phyloP scores from a whole-genome alignment of 1,140 invertebrate species.

The Stegodyphus dumicola region DNA sequence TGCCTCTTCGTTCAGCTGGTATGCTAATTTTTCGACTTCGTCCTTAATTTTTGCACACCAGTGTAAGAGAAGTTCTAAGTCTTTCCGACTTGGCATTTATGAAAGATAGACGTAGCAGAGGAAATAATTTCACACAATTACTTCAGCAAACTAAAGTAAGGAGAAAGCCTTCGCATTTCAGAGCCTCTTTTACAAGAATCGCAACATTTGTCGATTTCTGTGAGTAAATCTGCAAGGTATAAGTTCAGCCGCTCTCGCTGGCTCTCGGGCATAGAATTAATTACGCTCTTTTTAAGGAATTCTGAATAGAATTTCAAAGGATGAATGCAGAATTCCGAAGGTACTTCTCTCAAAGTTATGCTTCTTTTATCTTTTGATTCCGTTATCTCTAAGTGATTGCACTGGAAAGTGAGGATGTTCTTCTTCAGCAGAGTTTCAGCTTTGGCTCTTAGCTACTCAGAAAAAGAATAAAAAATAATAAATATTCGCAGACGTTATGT shows the following conservation, averaged over 20 bases:
- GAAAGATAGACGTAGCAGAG: no score
- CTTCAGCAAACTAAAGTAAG: neutral
- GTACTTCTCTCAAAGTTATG: neutral
- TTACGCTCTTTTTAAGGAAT: neutral
- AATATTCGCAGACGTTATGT: neutral
- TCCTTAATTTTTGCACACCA: no score
- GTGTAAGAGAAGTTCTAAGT: no score
- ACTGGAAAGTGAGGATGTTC: conserved; percentile 1
- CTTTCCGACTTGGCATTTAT: no score
- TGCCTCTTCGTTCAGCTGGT: no score
- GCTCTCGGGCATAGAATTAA: conserved; percentile 11
- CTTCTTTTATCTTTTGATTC: neutral
- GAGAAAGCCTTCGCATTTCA: neutral
- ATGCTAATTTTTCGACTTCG: no score
- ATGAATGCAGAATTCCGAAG: conserved; percentile 10
- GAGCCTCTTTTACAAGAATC: conserved; percentile 10
- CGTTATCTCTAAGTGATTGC: neutral
- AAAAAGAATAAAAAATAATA: neutral
- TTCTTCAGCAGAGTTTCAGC: neutral
- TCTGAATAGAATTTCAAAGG: conserved; percentile 6
- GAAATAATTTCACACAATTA: neutral
- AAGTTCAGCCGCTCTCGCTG: conserved; percentile 13
- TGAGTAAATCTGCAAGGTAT: conserved; percentile 2
- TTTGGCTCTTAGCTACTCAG: neutral
- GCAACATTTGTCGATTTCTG: neutral